Evolutionary conservation across 1,140 invertebrate genomes (phyloP).

Genomic region (Akabosia matsudoensis): DNA sequence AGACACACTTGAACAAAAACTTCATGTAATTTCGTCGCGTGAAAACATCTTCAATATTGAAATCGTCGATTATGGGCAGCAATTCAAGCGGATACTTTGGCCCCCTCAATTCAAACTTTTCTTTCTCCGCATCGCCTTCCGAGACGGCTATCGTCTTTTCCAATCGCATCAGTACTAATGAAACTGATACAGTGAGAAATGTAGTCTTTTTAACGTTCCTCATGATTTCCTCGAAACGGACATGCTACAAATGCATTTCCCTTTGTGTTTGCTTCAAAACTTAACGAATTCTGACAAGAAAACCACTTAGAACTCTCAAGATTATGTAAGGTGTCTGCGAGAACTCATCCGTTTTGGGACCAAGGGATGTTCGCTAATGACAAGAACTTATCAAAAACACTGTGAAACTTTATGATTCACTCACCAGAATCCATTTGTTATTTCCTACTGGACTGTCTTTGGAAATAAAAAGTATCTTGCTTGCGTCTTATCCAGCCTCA

Average conservation of each 20-base stretch:
- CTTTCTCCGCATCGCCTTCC: not conserved
- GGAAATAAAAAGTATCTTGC: too few species aligned
- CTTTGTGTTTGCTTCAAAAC: too few species aligned
- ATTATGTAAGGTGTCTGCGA: too few species aligned
- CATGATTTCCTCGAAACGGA: not conserved
- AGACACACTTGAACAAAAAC: constrained; percentile 30
- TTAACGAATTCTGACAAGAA: too few species aligned
- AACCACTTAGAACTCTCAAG: too few species aligned
- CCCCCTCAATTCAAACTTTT: constrained; percentile 19
- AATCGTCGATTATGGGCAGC: not conserved
- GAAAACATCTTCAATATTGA: constrained; percentile 24
- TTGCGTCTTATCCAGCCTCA: too few species aligned
- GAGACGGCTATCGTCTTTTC: not conserved
- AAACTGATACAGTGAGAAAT: not conserved
- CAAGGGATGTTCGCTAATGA: too few species aligned
- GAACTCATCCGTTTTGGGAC: too few species aligned
- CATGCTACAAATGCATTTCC: too few species aligned
- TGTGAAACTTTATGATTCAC: not conserved
- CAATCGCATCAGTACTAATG: constrained; percentile 8
- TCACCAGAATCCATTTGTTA: not conserved
- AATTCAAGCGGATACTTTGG: constrained; percentile 4
- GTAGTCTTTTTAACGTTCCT: not conserved
- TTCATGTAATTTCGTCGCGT: constrained; percentile 14
- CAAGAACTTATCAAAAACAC: too few species aligned
- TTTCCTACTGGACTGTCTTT: not conserved